phyloP scores from a whole-genome alignment of 2,113 vertebrate genomes.

The Lycocorax pyrrhopterus region DNA sequence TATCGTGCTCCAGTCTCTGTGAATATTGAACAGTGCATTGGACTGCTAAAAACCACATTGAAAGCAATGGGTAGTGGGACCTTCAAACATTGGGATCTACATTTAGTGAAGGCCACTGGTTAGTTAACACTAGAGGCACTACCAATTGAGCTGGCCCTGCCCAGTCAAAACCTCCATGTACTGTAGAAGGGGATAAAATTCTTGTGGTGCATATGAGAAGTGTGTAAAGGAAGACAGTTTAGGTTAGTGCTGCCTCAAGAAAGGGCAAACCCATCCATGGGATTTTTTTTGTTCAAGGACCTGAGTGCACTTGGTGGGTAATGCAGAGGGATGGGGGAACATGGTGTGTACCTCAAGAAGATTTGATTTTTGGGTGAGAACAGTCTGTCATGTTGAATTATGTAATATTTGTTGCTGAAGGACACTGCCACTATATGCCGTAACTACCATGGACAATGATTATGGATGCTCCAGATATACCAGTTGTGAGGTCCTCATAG shows the following conservation, averaged over 20 bases:
- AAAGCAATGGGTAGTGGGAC: neutral
- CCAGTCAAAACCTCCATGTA: neutral
- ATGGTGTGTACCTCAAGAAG: neutral
- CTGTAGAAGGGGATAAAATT: neutral
- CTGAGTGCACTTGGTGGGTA: neutral
- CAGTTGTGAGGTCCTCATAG: neutral
- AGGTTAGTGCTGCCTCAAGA: neutral
- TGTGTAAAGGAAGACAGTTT: neutral
- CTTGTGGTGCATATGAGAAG: neutral
- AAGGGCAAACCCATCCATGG: neutral
- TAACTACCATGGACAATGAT: neutral
- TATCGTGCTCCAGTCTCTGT: neutral
- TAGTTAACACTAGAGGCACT: neutral
- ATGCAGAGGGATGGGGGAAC: neutral
- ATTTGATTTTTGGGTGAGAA: neutral
- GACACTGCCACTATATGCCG: neutral
- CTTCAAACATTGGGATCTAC: neutral
- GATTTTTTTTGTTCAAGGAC: neutral
- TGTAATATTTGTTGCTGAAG: neutral
- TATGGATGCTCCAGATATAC: neutral
- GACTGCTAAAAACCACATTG: neutral
- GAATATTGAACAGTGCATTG: neutral
- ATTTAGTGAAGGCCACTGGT: rapidly evolving
- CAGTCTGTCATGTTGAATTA: neutral
- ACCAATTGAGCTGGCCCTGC: neutral